Base-by-base conservation (phyloP, 2,113 vertebrate genomes). In the Ceyx margarethae region DNA sequence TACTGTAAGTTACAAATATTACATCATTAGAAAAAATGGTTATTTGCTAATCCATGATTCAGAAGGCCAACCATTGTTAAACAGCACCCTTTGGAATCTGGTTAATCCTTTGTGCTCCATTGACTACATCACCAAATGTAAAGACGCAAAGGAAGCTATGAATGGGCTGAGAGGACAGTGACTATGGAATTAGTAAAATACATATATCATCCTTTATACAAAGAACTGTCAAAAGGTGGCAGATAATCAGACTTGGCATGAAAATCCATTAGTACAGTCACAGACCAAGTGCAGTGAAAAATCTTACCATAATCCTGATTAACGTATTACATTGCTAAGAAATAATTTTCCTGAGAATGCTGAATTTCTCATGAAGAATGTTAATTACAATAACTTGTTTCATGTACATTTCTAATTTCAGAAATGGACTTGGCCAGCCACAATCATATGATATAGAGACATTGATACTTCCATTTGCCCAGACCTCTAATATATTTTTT, bases 1-100 rank as follows among this genome's bases (percentile, higher is more conserved):
- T 92, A 85, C 79, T 79, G 56, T 95, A 90, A 85, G 65, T 87
- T 68, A 92, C 82, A 94, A 87, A 92, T 79, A 93, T 94, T 84
- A 93, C 91, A 89, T 95, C 91, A 94, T 61, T 85, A 90, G 89
- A 80, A 95, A 57, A 96, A 97, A 91, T 78, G 29, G 78, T 95
- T 89, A 89, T 94, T 91, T 89, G 71, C 57, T 94, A 74, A 91
- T 95, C 67, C 40, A 51, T 96, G 89, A 94, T 89, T 93, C 93
- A 95, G 67, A 93, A 92, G 57, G 53, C 66, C 75, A 93, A 50
- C 56, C n/a, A 90, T 89, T 92, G 71, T 87, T 92, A 90, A 93
- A 64, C 29, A 61, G 56, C 46, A 73, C 31, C 37, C 60, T 91
- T 33, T 71, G 37, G 81, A 89, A 87, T 71, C 37, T 67, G 4